Base-by-base conservation (phyloP, 2,113 vertebrate genomes). In the Centropus unirufus region DNA sequence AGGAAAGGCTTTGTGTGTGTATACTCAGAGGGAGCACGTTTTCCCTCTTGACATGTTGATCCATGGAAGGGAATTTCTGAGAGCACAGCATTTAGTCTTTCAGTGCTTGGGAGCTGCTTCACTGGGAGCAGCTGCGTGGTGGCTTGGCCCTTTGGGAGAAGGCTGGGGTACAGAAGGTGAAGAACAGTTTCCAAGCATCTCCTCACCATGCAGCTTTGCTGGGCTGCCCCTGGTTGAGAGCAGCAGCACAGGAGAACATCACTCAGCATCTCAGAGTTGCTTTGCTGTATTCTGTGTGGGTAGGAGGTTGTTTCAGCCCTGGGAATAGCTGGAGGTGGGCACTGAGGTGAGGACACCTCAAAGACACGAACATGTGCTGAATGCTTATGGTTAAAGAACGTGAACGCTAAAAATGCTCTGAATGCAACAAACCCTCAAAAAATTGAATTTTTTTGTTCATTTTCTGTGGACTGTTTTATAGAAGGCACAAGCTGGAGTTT, bases 381-480 rank as follows among this genome's bases (percentile, higher is more conserved):
- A 21, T 2, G 2, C 17, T 51, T 12, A 1, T 0, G 3, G 20
- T 55, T 61, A 12, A 73, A 54, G n/a, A 2, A 14, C 22, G 14
- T 12, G 44, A 63, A 32, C 2, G 1, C 26, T 20, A 6, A 39
- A 83, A 54, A 24, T 32, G 27, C 19, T 42, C 17, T 6, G 14
- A 46, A 20, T 2, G n/a, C 29, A 59, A 34, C 12, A 30, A 17
- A 30, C 44, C 36, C n/a, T 80, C 22, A 19, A 11, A 30, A 83
- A 30, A 12, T 55, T 24, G 49, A 58, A 34, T 29, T 0, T 0
- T 51, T 24, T 30, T 15, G 14, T 11, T 9, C 29, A 5, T 86
- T 72, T 82, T 59, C n/a, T 57, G 21, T 68, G 14, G 58, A 3
- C 5, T 12, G 10, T 49, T 24, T 68, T 27, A 5, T 3, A 40